A percentile compares a stretch with the other conserved stretches of the same genome.
Conservation (phyloP, 2,888 invertebrate genomes). For the Coenonympha glycerion region DNA sequence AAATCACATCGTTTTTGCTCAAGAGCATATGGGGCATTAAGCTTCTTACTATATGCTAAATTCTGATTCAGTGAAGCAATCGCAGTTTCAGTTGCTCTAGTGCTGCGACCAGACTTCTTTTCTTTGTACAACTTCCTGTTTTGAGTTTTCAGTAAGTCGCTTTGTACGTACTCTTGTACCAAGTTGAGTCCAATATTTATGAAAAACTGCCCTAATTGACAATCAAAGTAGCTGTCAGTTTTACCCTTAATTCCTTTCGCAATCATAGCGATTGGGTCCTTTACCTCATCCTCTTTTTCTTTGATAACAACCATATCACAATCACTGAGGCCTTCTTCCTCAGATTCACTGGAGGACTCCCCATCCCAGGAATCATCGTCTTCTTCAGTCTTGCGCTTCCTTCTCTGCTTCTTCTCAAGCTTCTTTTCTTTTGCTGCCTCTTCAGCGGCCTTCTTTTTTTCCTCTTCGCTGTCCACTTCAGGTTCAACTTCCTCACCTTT, state of each 20-base stretch:
- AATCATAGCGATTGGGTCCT: constrained; percentile 60
- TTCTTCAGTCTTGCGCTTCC: constrained; percentile 59
- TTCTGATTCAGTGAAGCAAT: constrained; percentile 91
- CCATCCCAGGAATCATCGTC: constrained; percentile 80
- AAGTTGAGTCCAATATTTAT: constrained; percentile 94
- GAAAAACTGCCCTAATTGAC: constrained; percentile 92
- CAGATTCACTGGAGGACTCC: constrained; percentile 71
- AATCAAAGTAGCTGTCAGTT: constrained; percentile 86
- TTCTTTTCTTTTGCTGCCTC: constrained; percentile 49
- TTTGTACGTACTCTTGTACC: constrained; percentile 95
- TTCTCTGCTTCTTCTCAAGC: constrained; percentile 50
- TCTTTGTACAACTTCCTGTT: constrained; percentile 89
- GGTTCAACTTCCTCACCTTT: constrained; percentile 45
- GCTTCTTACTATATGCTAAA: constrained; percentile 90
- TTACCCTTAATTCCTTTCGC: constrained; percentile 68
- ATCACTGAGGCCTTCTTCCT: constrained; percentile 65
- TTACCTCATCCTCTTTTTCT: constrained; percentile 73
- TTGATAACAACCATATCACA: constrained; percentile 73
- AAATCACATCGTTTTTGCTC: constrained; percentile 89
- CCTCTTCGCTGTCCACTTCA: constrained; percentile 37
- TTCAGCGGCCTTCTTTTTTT: constrained; percentile 33
- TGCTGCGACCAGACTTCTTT: constrained; percentile 76
- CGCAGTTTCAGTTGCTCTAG: constrained; percentile 85
- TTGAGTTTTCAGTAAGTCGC: constrained; percentile 90
- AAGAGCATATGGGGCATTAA: constrained; percentile 88